Evolutionary conservation across 2,797 vertebrate species (phyloP), one percentile per base, ranked within the genome.

Genomic region (Rhinogobio ventralis): DNA sequence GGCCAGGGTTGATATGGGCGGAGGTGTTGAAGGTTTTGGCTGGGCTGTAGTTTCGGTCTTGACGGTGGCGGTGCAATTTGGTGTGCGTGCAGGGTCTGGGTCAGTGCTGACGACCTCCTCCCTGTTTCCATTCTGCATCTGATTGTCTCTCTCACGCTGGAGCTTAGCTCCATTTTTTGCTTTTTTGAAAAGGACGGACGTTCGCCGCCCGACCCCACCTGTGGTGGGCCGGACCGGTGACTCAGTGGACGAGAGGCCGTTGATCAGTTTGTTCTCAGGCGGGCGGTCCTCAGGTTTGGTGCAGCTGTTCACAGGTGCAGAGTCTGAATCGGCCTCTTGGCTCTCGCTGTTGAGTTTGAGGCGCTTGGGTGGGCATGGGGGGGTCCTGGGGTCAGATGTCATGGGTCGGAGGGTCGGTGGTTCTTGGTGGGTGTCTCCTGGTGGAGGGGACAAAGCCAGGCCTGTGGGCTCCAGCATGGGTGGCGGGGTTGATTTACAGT

Each of bases 331-430:
- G 89, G 90, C 89, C 84, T 94, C 94, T 0, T 92, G 92, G 79
- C 93, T 91, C 81, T 96, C 96, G 19, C 90, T 86, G 81, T 96
- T 96, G 1, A 93, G 90, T 92, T 94, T 94, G 88, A 95, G 92
- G 88, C 93, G 95, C 90, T 97, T 98, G 89, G 94, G 93, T 88
- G 93, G 91, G 89, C 94, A 82, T 88, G 86, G 93, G 90, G 51
- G 25, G 82, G 94, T 89, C 89, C 90, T 94, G 86, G 92, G 95
- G 66, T 97, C 96, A 17, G 96, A 93, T 28, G 90, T 96, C 92
- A 99, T 97, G 69, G 98, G 97, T 90, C 96, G 96, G 90, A 99
- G 95, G 2, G 93, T 99, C 7, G 98, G 98, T 81, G 98, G 98
- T 20, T 98, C 98, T 88, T 96, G 95, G 79, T 95, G 95, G 49